Conservation (phyloP, 2,113 vertebrate genomes). For the Chionomys nivalis region DNA sequence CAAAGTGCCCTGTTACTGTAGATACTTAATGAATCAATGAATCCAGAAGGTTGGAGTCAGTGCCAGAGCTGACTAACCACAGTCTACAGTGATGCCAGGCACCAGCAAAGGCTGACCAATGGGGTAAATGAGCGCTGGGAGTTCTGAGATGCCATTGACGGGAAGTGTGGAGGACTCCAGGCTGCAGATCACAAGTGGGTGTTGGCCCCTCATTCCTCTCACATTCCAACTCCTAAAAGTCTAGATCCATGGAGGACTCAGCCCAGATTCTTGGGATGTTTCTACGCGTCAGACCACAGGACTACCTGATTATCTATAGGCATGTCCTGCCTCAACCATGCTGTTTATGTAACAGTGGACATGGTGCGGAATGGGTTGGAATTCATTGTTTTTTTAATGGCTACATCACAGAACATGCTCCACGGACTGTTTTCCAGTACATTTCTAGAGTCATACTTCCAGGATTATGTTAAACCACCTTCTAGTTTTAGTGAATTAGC, state of each 20-base stretch:
- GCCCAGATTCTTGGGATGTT: conserved; percentile 64
- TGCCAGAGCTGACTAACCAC: neutral
- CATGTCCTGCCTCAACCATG: neutral
- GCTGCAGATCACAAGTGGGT: neutral
- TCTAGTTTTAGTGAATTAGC: neutral
- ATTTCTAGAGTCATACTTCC: conserved; percentile 18
- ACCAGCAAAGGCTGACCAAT: neutral
- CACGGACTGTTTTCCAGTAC: conserved; percentile 22
- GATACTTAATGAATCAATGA: neutral
- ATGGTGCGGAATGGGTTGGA: neutral
- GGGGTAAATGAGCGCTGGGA: neutral
- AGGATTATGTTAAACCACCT: conserved; percentile 35
- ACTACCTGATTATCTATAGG: neutral
- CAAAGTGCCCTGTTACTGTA: neutral
- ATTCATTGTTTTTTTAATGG: conserved; percentile 39
- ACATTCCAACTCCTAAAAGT: neutral
- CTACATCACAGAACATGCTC: neutral
- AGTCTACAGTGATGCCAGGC: neutral
- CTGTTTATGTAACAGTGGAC: conserved; percentile 21
- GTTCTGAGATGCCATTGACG: neutral
- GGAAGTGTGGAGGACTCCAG: conserved; percentile 10
- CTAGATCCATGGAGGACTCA: conserved; percentile 48
- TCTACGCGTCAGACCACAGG: neutral
- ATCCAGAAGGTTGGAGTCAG: conserved; percentile 2
- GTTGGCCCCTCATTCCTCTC: conserved; percentile 44